These are phyloP conservation scores for Hydriomena furcata DNA, from an alignment of 2,888 invertebrate species.

Conservation along the genomic window DNA sequence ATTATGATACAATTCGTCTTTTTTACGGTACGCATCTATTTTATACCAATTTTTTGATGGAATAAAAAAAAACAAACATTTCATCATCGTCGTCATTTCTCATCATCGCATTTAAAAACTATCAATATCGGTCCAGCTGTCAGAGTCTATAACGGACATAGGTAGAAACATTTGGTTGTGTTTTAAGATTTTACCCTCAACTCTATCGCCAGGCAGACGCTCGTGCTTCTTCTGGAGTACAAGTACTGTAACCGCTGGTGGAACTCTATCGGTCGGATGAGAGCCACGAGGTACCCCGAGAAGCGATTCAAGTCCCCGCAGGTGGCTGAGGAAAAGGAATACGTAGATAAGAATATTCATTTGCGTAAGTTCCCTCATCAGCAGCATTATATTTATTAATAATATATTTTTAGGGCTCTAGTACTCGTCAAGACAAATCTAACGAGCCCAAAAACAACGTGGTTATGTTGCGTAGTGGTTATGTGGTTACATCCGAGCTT, in stretches of 20 bases:
- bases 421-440: too few species aligned
- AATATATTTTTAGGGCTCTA: too few species aligned
- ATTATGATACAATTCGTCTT: constrained; percentile 9
- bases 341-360: not conserved
- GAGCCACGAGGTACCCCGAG: not conserved
- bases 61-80: too few species aligned
- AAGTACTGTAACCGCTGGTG: constrained; percentile 12
- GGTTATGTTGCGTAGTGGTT: too few species aligned
- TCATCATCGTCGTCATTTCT: too few species aligned
- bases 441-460: too few species aligned
- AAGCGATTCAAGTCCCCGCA: constrained; percentile 6
- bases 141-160: too few species aligned
- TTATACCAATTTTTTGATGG: not conserved
- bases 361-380: constrained; percentile 7
- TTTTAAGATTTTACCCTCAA: not conserved
- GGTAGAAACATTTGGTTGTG: too few species aligned
- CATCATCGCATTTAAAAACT: too few species aligned
- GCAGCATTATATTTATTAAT: too few species aligned
- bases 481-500: too few species aligned
- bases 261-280: constrained; percentile 2
- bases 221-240: constrained; percentile 16
- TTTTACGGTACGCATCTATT: constrained; percentile 9
- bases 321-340: constrained; percentile 5
- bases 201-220: constrained; percentile 15
- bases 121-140: too few species aligned